Evolutionary conservation across 2,797 vertebrate genomes (phyloP).

Genomic region (Pseudomugil tenellus): DNA sequence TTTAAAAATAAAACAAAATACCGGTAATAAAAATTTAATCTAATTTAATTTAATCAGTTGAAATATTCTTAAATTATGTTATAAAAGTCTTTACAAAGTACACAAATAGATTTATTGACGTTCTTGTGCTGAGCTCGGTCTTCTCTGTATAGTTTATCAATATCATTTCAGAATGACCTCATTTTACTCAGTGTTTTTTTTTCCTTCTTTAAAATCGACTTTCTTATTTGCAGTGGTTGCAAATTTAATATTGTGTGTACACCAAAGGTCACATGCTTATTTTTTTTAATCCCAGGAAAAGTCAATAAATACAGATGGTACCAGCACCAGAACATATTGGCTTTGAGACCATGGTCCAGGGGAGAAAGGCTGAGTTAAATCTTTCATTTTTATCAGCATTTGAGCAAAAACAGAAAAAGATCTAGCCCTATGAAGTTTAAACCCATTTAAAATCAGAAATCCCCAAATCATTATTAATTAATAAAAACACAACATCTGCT

Average conservation of each 20-base stretch:
- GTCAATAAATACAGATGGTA: neutral
- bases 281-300: conserved; percentile 7
- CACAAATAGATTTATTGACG: neutral
- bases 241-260: neutral
- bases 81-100: neutral
- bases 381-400: neutral
- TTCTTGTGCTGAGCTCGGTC: neutral
- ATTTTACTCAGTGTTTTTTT: neutral
- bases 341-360: neutral
- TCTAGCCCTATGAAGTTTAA: too few species aligned
- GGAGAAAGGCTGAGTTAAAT: neutral
- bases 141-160: conserved; percentile 10
- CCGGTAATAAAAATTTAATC: neutral
- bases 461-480: neutral
- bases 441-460: neutral
- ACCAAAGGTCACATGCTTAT: neutral
- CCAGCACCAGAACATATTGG: neutral
- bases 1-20: too few species aligned
- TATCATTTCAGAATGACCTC: conserved; percentile 9
- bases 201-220: conserved; percentile 1
- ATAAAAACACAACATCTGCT: neutral
- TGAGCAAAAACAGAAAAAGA: neutral
- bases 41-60: neutral
- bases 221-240: neutral
- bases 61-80: neutral